Conservation (phyloP, 1,140 invertebrate species). For the Antheraea pernyi region DNA sequence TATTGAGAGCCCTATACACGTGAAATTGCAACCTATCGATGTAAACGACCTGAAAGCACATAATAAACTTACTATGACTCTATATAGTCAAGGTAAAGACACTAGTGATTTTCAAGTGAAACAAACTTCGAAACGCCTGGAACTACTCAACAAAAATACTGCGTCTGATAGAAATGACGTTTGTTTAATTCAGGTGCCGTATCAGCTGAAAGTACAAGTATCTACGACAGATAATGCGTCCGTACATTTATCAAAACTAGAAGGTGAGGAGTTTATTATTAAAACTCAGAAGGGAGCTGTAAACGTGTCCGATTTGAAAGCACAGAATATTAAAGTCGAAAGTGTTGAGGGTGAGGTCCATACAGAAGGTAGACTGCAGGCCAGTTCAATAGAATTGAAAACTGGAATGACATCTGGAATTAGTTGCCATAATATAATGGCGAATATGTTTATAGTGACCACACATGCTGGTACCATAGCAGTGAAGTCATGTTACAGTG, state of each 20-base stretch:
- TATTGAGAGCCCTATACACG: constrained; percentile 76
- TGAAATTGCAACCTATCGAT: constrained; percentile 71
- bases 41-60: constrained; percentile 66
- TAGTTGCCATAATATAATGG: constrained; percentile 70
- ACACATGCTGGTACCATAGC: constrained; percentile 68
- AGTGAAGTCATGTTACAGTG: constrained; percentile 75
- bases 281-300: constrained; percentile 69
- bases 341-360: constrained; percentile 60
- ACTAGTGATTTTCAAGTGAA: constrained; percentile 72
- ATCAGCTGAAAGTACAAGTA: constrained; percentile 72
- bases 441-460: constrained; percentile 56
- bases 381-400: constrained; percentile 68
- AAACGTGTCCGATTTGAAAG: constrained; percentile 62
- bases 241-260: constrained; percentile 61
- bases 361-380: constrained; percentile 63
- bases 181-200: constrained; percentile 72
- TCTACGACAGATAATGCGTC: constrained; percentile 67
- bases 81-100: constrained; percentile 68
- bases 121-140: constrained; percentile 71
- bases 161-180: constrained; percentile 63
- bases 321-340: constrained; percentile 66
- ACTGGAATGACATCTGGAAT: constrained; percentile 61
- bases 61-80: constrained; percentile 68
- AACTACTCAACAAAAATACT: constrained; percentile 69
- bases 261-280: constrained; percentile 68